Evolutionary conservation across 2,888 invertebrate species (phyloP).

Genomic region (Syrphus vitripennis): DNA sequence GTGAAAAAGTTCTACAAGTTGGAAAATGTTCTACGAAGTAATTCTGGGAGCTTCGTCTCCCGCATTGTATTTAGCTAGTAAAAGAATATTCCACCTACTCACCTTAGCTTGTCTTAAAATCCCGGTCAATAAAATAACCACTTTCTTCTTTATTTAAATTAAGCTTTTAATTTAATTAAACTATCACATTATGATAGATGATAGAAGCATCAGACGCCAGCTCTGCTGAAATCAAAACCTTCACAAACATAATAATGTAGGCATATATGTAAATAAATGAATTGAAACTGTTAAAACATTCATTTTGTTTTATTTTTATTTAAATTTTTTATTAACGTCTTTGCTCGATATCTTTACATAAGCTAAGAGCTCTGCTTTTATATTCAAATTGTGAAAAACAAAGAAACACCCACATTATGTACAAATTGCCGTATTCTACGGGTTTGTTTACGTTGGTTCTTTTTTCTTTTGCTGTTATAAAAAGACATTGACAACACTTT

Average conservation of each 20-base stretch:
- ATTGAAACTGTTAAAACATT: background rate
- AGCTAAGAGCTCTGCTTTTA: conserved; percentile 5
- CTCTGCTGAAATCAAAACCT: background rate
- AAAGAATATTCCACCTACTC: too few relatives aligned
- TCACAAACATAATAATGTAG: background rate
- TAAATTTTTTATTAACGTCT: background rate
- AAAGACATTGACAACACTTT: conserved; percentile 36
- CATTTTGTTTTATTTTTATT: conserved; percentile 12
- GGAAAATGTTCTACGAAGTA: too few relatives aligned
- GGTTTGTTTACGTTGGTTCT: conserved; percentile 41
- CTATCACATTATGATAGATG: background rate
- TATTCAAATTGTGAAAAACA: conserved; percentile 32
- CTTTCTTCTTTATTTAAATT: background rate
- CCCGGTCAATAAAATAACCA: background rate
- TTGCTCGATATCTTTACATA: background rate
- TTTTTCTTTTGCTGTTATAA: conserved; percentile 7
- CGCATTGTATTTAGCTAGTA: too few relatives aligned
- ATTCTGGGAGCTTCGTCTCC: too few relatives aligned
- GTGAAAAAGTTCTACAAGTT: too few relatives aligned
- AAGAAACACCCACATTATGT: conserved; percentile 41
- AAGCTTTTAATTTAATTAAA: background rate
- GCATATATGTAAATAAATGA: background rate
- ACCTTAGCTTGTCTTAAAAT: background rate
- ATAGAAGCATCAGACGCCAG: background rate
- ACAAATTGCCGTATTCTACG: conserved; percentile 30